Conservation (phyloP, 1,140 invertebrate species). For the Aporrectodea caliginosa region DNA sequence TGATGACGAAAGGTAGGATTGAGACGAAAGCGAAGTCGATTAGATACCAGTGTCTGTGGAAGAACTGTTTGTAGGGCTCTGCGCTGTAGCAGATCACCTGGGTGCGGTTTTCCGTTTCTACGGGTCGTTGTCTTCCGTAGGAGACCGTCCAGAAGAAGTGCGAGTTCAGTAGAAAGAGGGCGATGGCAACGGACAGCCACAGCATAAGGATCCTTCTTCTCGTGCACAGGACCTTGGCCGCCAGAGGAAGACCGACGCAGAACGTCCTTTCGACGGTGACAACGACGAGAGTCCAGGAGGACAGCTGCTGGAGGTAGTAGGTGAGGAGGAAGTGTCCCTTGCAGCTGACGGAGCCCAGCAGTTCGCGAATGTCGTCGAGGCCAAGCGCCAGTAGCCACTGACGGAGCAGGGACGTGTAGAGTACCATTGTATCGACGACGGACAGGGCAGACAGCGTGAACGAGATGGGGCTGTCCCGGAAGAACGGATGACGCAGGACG, state of each 20-base stretch:
- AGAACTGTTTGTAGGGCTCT: background rate
- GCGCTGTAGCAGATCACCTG: slow-evolving; percentile 1
- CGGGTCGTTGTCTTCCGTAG: background rate
- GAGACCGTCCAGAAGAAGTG: slow-evolving; percentile 4
- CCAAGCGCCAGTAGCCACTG: slow-evolving; percentile 14
- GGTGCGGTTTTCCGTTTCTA: background rate
- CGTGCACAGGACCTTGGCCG: slow-evolving; percentile 1
- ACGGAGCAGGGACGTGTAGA: slow-evolving; percentile 21
- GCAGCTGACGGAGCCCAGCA: background rate
- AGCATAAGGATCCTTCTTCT: background rate
- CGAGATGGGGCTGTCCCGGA: slow-evolving; percentile 15
- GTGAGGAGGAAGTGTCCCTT: background rate
- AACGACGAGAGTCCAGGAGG: slow-evolving; percentile 11
- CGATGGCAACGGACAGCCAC: background rate
- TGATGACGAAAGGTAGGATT: slow-evolving; percentile 16
- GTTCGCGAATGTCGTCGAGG: background rate
- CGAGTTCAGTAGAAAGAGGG: background rate
- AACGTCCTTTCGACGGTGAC: slow-evolving; percentile 9
- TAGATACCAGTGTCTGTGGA: background rate
- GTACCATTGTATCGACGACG: slow-evolving; percentile 29
- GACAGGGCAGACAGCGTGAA: slow-evolving; percentile 18
- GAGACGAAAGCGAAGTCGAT: background rate
- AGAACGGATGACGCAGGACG: background rate
- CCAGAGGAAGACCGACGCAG: slow-evolving; percentile 13
- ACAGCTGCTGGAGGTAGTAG: slow-evolving; percentile 12